Evolutionary conservation across 2,797 vertebrate genomes (phyloP), one percentile per base, ranked within the genome.

Genomic region (Prunella strophiata): DNA sequence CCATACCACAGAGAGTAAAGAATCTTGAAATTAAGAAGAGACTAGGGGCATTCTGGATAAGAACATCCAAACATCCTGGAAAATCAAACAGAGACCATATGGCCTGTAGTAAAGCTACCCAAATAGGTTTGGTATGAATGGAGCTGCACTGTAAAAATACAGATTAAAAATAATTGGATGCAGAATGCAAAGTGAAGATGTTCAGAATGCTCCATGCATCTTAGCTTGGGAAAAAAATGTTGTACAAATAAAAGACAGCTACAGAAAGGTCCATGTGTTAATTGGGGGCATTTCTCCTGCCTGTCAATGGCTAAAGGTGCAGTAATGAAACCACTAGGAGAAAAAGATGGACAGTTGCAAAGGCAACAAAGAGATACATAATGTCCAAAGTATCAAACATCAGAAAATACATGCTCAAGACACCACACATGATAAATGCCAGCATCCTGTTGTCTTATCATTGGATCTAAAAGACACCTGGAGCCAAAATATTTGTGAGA

Each of bases 181-280:
- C 36, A 83, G 81, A 83, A 83, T 89, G 66, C 19, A 57, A 89
- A 91, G 40, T 62, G 58, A 87, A 85, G 68, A 57, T 89, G 47
- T 27, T 80, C 78, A 88, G 87, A 95, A 89, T 68, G 45, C 61
- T 87, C 12, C 8, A 16, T 26, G 7, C 32, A 59, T 63, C 63
- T 70, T 67, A 54, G 43, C 22, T 79, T 21, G 25, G 40, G 48
- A 92, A 55, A 73, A 73, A 91, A 79, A 91, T 27, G 27, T 42
- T 68, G 63, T 55, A 65, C 66, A 86, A 88, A 94, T 66, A 76
- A 82, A 45, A n/a, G 36, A 81, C 63, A 80, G 65, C n/a, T 76
- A 77, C 72, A 80, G 72, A 92, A 86, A 94, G 23, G 86, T 62
- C 27, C 26, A 2, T 40, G 18, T 87, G 84, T 89, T 95, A 95